Conservation (phyloP, 2,888 invertebrate genomes). For the Hermodice carunculata region DNA sequence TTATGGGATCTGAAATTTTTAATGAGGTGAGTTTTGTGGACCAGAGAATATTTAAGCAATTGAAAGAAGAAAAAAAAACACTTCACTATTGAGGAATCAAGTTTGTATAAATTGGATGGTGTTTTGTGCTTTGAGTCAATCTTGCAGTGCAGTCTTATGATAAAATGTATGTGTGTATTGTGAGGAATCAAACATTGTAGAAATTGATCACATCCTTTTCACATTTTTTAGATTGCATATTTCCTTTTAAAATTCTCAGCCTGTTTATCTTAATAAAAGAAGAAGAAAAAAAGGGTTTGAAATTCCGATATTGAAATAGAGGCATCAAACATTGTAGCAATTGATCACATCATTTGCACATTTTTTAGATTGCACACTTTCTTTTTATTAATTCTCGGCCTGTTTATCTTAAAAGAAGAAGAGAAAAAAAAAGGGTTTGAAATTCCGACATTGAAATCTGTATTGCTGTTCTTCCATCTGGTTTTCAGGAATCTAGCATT, state of each 20-base stretch:
- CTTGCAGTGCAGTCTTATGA: no score
- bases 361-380: background rate
- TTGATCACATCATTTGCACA: background rate
- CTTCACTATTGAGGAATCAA: no score
- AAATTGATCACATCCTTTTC: background rate
- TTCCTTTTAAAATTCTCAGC: background rate
- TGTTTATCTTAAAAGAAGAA: background rate
- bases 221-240: background rate
- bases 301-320: no score
- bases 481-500: slow-evolving; percentile 89
- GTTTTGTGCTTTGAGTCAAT: no score
- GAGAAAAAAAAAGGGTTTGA: background rate
- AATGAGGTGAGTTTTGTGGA: slow-evolving; percentile 29
- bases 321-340: no score
- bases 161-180: no score
- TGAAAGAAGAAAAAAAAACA: no score
- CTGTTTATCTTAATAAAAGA: background rate
- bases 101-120: no score
- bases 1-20: slow-evolving; percentile 98
- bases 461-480: no score
- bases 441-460: no score
- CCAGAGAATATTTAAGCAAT: no score
- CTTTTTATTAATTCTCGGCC: background rate
- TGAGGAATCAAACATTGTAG: no score
- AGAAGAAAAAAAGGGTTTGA: background rate